Conservation (phyloP, 2,797 vertebrate species). For the Pogoniulus pusillus region DNA sequence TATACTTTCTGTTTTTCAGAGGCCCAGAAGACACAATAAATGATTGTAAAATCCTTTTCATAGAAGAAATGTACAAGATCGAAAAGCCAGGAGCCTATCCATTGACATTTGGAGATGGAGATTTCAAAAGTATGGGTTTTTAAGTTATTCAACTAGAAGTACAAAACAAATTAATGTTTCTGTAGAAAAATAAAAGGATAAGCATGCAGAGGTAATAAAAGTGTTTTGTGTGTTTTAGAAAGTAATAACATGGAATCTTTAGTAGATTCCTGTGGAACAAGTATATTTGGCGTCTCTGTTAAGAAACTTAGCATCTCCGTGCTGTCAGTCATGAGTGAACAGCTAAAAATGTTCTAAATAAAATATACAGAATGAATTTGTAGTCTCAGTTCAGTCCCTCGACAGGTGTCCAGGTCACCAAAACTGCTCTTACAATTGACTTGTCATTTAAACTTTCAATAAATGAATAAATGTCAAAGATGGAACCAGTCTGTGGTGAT, state of each 20-base stretch:
- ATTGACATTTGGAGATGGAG: constrained; percentile 89
- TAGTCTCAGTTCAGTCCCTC: not conserved
- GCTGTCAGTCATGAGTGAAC: not conserved
- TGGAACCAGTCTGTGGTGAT: not conserved
- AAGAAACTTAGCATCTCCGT: not conserved
- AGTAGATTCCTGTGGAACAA: not conserved
- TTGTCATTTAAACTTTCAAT: not conserved
- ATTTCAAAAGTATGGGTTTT: constrained; percentile 90
- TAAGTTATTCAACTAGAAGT: not conserved
- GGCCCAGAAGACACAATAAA: constrained; percentile 88
- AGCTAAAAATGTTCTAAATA: not conserved
- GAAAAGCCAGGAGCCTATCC: constrained; percentile 91
- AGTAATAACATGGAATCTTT: not conserved
- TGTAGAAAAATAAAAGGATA: not conserved
- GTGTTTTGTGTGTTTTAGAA: not conserved
- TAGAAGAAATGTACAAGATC: constrained; percentile 96
- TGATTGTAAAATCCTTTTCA: constrained; percentile 92
- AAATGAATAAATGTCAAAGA: not conserved
- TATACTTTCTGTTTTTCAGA: constrained; percentile 78
- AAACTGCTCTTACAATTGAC: not conserved
- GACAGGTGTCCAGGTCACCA: not conserved
- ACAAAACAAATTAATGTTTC: not conserved
- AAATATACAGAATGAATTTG: not conserved
- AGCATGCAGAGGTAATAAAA: not conserved
- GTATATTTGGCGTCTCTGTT: not conserved